Conservation (phyloP, 2,888 invertebrate genomes). For the Meandrusa payeni region DNA sequence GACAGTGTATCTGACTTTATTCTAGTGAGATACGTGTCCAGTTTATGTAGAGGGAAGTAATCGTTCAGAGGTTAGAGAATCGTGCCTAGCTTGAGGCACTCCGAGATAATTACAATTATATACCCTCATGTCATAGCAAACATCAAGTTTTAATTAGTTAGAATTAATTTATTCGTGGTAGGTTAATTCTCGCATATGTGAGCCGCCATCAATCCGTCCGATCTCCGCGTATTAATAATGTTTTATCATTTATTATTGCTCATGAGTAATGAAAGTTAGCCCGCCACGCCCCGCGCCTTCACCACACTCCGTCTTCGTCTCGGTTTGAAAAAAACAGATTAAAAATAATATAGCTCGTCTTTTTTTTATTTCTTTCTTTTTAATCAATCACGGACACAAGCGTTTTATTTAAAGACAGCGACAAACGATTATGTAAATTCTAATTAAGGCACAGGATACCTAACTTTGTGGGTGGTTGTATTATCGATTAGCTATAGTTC, state of each 20-base stretch:
- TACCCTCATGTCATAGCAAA: conserved; percentile 21
- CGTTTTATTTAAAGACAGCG: conserved; percentile 61
- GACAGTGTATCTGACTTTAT: too few relatives aligned
- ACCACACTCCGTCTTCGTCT: conserved; percentile 75
- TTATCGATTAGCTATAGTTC: conserved; percentile 21
- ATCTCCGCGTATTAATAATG: conserved; percentile 78
- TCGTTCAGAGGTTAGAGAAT: conserved; percentile 2
- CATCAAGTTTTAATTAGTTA: conserved; percentile 66
- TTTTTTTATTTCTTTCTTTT: conserved; percentile 40
- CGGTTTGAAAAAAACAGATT: conserved; percentile 49
- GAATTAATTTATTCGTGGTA: conserved; percentile 73
- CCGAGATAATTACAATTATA: conserved; percentile 20
- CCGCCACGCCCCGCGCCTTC: conserved; percentile 72
- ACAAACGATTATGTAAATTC: conserved; percentile 61
- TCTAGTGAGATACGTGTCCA: too few relatives aligned
- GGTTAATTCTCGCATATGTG: conserved; percentile 60
- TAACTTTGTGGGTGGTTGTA: conserved; percentile 31
- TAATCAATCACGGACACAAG: conserved; percentile 45
- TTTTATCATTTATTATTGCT: conserved; percentile 79
- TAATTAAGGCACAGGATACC: conserved; percentile 31
- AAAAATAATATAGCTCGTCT: conserved; percentile 40
- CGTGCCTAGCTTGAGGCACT: conserved; percentile 6
- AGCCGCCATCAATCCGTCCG: conserved; percentile 63
- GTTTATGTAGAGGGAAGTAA: neutral
- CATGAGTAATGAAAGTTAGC: conserved; percentile 78